A percentile compares a stretch with the other conserved stretches of the same genome.
These are phyloP conservation scores for Apantesis nais DNA, from an alignment of 2,888 invertebrate species.

Conservation along the genomic window DNA sequence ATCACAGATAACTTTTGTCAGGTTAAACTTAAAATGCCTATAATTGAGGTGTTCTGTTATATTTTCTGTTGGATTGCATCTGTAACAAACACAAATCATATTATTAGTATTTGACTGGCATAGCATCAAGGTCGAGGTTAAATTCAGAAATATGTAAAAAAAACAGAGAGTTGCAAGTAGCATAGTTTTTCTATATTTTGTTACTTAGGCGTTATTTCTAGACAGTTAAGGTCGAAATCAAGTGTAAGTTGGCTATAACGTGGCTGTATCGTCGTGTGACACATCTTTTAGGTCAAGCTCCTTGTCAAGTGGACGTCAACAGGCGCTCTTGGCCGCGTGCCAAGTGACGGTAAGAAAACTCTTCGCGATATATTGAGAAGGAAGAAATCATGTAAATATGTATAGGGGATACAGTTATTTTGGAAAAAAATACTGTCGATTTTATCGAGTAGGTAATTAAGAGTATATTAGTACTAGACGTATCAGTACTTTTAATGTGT, in stretches of 20 bases:
- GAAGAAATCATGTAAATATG: conserved; percentile 54
- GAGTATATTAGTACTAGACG: not conserved
- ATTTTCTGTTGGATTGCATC: conserved; percentile 69
- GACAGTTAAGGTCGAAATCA: conserved; percentile 46
- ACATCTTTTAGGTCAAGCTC: conserved; percentile 78
- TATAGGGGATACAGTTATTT: conserved; percentile 9
- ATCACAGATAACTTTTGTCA: conserved; percentile 83
- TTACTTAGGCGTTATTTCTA: conserved; percentile 25
- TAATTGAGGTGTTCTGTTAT: conserved; percentile 71
- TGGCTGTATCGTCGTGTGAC: conserved; percentile 51
- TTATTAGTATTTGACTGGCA: conserved; percentile 32
- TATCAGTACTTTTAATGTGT: not conserved
- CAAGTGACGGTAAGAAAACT: conserved; percentile 67
- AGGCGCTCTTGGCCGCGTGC: conserved; percentile 70
- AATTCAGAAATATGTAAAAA: conserved; percentile 28
- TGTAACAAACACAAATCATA: conserved; percentile 65
- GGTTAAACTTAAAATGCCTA: conserved; percentile 77
- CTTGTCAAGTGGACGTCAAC: conserved; percentile 74
- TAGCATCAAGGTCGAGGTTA: conserved; percentile 40
- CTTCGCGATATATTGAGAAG: conserved; percentile 65
- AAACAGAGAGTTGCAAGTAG: conserved; percentile 20
- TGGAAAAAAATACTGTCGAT: not conserved
- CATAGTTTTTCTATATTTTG: conserved; percentile 8
- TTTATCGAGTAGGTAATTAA: not conserved
- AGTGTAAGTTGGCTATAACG: conserved; percentile 32